Evolutionary conservation across 1,140 invertebrate species (phyloP).

Genomic region (Dreissena polymorpha): DNA sequence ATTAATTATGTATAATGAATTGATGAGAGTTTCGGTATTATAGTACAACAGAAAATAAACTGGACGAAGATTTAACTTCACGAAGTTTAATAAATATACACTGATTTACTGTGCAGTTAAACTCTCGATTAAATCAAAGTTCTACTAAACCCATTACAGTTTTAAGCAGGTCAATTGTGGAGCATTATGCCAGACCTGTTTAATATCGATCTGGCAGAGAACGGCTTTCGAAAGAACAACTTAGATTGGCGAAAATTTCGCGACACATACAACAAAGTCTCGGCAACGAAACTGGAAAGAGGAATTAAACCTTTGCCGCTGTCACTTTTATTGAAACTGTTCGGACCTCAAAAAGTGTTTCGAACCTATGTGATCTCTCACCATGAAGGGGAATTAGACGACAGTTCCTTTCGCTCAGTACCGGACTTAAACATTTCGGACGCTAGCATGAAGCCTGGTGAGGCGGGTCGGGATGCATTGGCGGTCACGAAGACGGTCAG

Average conservation of each 20-base stretch:
- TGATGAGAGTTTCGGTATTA: no score
- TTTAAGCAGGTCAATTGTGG: constrained; percentile 38
- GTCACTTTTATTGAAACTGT: constrained; percentile 37
- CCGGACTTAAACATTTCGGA: neutral
- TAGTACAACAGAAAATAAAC: no score
- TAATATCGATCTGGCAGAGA: constrained; percentile 43
- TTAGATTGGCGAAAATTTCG: constrained; percentile 52
- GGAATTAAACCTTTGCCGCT: constrained; percentile 50
- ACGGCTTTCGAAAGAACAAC: constrained; percentile 48
- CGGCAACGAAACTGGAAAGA: constrained; percentile 40
- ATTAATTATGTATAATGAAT: no score
- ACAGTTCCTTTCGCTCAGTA: no score
- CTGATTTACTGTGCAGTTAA: no score
- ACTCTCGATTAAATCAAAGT: no score
- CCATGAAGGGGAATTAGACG: constrained; percentile 21
- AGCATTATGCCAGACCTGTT: constrained; percentile 50
- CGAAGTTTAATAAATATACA: no score
- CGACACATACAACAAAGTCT: constrained; percentile 36
- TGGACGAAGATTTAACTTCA: no score
- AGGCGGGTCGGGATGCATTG: constrained; percentile 8
- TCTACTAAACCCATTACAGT: constrained; percentile 20
- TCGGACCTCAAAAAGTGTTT: constrained; percentile 41
- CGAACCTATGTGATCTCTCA: constrained; percentile 31
- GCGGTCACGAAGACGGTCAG: constrained; percentile 41
- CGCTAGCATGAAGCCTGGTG: neutral